Evolutionary conservation across 2,797 vertebrate species (phyloP), one percentile per base, ranked within the genome.

Genomic region (Melopsittacus undulatus): DNA sequence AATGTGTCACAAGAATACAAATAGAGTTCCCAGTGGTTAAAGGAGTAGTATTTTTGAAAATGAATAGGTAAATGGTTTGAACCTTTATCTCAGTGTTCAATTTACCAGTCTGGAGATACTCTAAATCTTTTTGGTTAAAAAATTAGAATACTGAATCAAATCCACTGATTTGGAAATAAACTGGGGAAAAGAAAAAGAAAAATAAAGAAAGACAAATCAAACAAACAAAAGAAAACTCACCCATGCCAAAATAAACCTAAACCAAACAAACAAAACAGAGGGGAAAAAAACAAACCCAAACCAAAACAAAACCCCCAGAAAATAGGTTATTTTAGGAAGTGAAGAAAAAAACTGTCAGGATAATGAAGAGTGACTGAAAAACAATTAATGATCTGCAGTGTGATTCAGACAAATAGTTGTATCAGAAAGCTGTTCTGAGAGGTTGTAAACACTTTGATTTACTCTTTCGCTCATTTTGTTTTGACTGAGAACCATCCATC

Each of bases 181-280:
- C 11, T 29, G 7, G 14, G 19, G 17, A 23, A 19, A 4, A 11
- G 3, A 3, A 36, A 51, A 16, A 23, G 2, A 7, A 9, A 4
- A 21, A 32, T 8, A 51, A 15, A 15, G 10, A 59, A 27, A 22
- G 13, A 16, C 5, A n/a, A 32, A 56, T 19, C 5, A 56, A 27
- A 38, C n/a, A 51, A 83, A 13, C 3, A 34, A 42, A 49, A 48
- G 42, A 45, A 64, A 45, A 12, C n/a, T 5, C 38, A 40, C 56
- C n/a, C n/a, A 24, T 10, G 36, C 24, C 34, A 11, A 6, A 9
- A 45, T n/a, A 67, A 48, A 48, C 10, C 10, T 61, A 30, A 36
- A 45, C 5, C 23, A 61, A 56, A 6, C 17, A 76, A 63, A 7
- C 30, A 73, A 56, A 18, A 27, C 24, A 61, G 22, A 51, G 23